Evolutionary conservation across 1,140 invertebrate genomes (phyloP).

Genomic region (Ectropis grisescens): DNA sequence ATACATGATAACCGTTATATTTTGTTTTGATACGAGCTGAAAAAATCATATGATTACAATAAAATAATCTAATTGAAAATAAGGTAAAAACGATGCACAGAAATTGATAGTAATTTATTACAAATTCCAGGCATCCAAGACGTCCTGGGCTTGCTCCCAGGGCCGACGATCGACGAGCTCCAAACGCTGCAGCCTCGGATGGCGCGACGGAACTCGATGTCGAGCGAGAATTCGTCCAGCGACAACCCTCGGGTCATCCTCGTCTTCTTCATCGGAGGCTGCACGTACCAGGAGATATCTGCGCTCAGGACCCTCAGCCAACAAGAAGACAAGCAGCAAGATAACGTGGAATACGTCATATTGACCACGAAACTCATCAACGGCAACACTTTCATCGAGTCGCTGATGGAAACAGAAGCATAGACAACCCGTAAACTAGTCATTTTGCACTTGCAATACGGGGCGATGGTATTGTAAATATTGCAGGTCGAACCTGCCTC

Average conservation of each 20-base stretch:
- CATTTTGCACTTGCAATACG: too few relatives aligned
- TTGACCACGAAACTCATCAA: slow-evolving; percentile 95
- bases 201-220: slow-evolving; percentile 71
- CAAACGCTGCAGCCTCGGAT: slow-evolving; percentile 67
- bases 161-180: slow-evolving; percentile 73
- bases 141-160: slow-evolving; percentile 73
- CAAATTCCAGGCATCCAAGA: slow-evolving; percentile 72
- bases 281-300: slow-evolving; percentile 96
- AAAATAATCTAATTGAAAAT: too few relatives aligned
- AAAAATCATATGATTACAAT: too few relatives aligned
- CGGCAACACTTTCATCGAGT: slow-evolving; percentile 87
- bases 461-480: too few relatives aligned
- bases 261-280: slow-evolving; percentile 96
- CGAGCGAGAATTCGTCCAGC: slow-evolving; percentile 75
- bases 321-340: slow-evolving; percentile 93
- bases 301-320: slow-evolving; percentile 92
- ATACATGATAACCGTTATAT: too few relatives aligned
- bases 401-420: slow-evolving; percentile 74
- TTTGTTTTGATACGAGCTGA: too few relatives aligned
- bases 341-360: slow-evolving; percentile 92
- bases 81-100: too few relatives aligned
- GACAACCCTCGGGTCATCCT: slow-evolving; percentile 86
- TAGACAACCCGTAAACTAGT: too few relatives aligned
- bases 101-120: too few relatives aligned
- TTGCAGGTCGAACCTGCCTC: too few relatives aligned